Evolutionary conservation across 2,113 vertebrate species (phyloP), one percentile per base, ranked within the genome.

Genomic region (Hippocampus abdominalis): DNA sequence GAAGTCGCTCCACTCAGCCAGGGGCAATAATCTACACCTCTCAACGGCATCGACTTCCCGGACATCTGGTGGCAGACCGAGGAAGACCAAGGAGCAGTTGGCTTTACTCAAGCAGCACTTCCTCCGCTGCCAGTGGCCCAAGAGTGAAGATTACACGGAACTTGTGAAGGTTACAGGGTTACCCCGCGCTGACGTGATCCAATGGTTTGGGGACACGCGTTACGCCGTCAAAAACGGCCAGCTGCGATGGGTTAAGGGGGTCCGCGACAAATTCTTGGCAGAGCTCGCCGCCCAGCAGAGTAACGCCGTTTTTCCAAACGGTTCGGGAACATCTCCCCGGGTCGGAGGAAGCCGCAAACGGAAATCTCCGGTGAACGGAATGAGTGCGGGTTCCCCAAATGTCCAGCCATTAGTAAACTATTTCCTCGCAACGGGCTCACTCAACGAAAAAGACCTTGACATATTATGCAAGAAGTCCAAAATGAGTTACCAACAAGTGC

Each of bases 141-240:
- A 91, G 32, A 92, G 94, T 42, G 94, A 94, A 71, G 94, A 95
- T 71, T 96, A 96, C 86, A 91, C 92, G 27, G 88, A 92, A 73
- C 88, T 96, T 66, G 93, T 94, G 46, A 92, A 93, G 81, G 88
- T 93, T 18, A 95, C 94, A 8, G 92, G 92, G 68, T 90, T 96
- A 74, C 94, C 95, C 1, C 91, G 95, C 4, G 88, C 94, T 25
- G 95, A 96, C 67, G 92, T 96, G 20, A 95, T 96, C 81, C 95
- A 96, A 77, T 96, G 95, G 95, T 96, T 96, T 82, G 95, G 95
- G 36, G 95, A 96, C 78, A 96, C 95, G 0, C 92, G 95, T 3
- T 96, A 96, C 51, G 95, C 95, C 2, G 91, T 96, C 59, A 96
- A 96, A 81, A 95, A 96, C 4, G 95, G 95, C 21, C 94, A 96